phyloP scores from a whole-genome alignment of 2,888 invertebrate species.

The Resseliella maxima region DNA sequence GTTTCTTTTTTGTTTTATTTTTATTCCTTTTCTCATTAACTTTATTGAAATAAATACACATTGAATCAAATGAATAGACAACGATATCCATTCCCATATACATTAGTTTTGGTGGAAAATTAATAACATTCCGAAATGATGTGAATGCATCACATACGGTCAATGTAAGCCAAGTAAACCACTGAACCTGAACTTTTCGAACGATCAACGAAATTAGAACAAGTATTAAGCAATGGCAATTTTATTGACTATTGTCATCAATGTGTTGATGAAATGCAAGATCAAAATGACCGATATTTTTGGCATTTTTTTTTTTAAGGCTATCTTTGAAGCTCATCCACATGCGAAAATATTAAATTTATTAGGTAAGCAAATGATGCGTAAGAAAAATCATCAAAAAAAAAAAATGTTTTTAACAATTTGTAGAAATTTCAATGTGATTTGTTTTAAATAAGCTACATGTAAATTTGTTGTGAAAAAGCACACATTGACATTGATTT shows the following conservation, averaged over 20 bases:
- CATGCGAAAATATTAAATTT: slow-evolving; percentile 80
- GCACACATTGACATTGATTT: slow-evolving; percentile 65
- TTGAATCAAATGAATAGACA: too few species aligned
- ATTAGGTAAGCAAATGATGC: slow-evolving; percentile 70
- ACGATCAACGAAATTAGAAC: slow-evolving; percentile 81
- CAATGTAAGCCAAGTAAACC: slow-evolving; percentile 76
- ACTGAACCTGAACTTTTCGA: slow-evolving; percentile 85
- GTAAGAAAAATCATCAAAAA: too few species aligned
- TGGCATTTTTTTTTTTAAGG: slow-evolving; percentile 92
- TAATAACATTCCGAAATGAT: slow-evolving; percentile 80
- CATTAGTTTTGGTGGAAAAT: slow-evolving; percentile 96
- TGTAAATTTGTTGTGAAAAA: slow-evolving; percentile 66
- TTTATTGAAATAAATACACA: too few species aligned
- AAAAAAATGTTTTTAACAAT: background rate
- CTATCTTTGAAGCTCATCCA: slow-evolving; percentile 83
- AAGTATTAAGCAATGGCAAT: slow-evolving; percentile 73
- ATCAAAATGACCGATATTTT: slow-evolving; percentile 79
- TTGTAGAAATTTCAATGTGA: slow-evolving; percentile 32
- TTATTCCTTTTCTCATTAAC: too few species aligned
- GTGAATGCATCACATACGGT: slow-evolving; percentile 60
- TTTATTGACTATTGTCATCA: slow-evolving; percentile 79
- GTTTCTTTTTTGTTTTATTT: too few species aligned
- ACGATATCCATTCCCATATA: too few species aligned
- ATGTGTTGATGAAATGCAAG: slow-evolving; percentile 74
- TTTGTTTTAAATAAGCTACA: slow-evolving; percentile 70